Percentiles rank a stretch among this genome's conserved stretches.
Conservation (phyloP, 2,888 invertebrate genomes). For the Caenorhabditis afra region DNA sequence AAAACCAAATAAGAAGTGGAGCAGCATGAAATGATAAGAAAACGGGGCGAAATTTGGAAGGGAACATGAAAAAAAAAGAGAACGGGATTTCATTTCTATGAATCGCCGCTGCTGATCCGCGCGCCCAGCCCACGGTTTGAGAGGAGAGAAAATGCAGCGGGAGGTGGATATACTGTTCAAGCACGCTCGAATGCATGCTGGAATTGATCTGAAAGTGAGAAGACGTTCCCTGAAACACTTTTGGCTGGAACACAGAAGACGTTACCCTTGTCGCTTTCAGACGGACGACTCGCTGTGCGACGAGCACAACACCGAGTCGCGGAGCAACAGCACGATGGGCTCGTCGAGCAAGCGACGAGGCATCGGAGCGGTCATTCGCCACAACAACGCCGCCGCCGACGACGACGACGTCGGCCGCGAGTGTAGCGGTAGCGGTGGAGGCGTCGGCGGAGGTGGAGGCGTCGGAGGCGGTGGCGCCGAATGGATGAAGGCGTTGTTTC, state of each 20-base stretch:
- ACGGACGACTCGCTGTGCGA: slow-evolving; percentile 58
- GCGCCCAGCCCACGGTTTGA: no score
- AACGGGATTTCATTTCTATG: no score
- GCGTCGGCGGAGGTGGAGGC: background rate
- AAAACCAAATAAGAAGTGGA: no score
- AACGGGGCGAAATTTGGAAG: no score
- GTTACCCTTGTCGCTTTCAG: slow-evolving; percentile 28
- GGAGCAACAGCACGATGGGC: slow-evolving; percentile 12
- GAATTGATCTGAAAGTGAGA: slow-evolving; percentile 4
- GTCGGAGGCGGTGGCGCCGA: slow-evolving; percentile 35
- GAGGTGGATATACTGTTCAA: slow-evolving; percentile 1
- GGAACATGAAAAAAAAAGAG: no score
- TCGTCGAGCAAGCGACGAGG: background rate
- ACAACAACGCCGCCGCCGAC: no score
- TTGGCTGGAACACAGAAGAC: no score
- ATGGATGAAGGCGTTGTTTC: slow-evolving; percentile 68
- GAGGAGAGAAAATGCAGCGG: background rate
- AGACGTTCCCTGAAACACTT: background rate
- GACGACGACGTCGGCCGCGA: background rate
- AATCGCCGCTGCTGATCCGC: no score
- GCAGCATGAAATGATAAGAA: no score
- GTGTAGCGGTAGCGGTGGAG: slow-evolving; percentile 8
- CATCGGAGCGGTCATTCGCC: background rate
- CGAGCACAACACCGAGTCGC: slow-evolving; percentile 23
- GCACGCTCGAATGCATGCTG: background rate